phyloP scores from a whole-genome alignment of 2,113 vertebrate species.

The Paedocypris sp. region DNA sequence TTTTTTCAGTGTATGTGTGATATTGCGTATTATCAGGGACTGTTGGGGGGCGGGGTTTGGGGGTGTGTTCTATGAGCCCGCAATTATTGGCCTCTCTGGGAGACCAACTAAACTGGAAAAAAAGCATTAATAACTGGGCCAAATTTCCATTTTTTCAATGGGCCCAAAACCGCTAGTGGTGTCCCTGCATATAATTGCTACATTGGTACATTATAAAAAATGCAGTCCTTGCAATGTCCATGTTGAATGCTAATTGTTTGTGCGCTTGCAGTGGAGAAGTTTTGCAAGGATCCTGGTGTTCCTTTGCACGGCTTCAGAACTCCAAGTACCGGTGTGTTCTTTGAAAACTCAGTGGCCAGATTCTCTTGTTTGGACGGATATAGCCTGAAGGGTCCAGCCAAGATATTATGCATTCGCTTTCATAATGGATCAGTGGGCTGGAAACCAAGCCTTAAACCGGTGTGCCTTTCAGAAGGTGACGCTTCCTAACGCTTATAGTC shows the following conservation, averaged over 20 bases:
- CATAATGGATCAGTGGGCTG: constrained; percentile 69
- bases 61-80: no score
- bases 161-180: no score
- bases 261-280: constrained; percentile 23
- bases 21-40: no score
- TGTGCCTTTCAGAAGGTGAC: constrained; percentile 75
- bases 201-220: background rate
- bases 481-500: background rate
- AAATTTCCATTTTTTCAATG: no score
- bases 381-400: constrained; percentile 66
- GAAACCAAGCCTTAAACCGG: constrained; percentile 65
- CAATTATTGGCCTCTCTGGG: no score
- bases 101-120: no score
- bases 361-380: constrained; percentile 73
- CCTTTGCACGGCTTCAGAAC: constrained; percentile 70
- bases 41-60: no score
- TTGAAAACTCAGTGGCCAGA: constrained; percentile 62
- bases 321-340: constrained; percentile 61
- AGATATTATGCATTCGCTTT: constrained; percentile 65
- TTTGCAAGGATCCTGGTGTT: constrained; percentile 66
- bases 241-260: background rate
- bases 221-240: background rate
- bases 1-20: no score
- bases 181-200: no score
- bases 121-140: no score